Percentiles rank a stretch among this genome's conserved stretches.
Evolutionary conservation across 2,113 vertebrate genomes (phyloP).

Genomic region (Phyllostomus hastatus): DNA sequence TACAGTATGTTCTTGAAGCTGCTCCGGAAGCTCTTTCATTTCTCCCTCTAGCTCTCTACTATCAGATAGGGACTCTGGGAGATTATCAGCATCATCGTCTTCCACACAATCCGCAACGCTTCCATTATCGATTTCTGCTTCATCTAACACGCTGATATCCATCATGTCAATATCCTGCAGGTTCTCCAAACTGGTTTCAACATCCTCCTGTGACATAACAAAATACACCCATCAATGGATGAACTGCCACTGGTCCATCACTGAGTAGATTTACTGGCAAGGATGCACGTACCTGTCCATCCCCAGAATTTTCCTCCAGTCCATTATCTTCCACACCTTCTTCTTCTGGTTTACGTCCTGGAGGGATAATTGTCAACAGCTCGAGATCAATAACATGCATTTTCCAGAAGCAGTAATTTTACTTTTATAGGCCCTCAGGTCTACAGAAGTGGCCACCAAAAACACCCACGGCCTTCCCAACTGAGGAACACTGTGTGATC

Average conservation of each 20-base stretch:
- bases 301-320: constrained; percentile 91
- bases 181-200: constrained; percentile 87
- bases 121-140: constrained; percentile 91
- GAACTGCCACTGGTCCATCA: background rate
- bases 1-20: constrained; percentile 79
- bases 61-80: constrained; percentile 79
- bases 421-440: background rate
- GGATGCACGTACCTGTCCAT: constrained; percentile 85
- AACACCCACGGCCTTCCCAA: accelerated
- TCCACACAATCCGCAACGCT: constrained; percentile 85
- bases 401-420: background rate
- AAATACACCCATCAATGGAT: background rate
- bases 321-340: constrained; percentile 90
- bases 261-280: accelerated
- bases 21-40: constrained; percentile 78
- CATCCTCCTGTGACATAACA: constrained; percentile 83
- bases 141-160: constrained; percentile 93
- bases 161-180: constrained; percentile 96
- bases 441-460: background rate
- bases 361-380: background rate
- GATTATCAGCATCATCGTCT: constrained; percentile 83
- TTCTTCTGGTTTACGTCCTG: constrained; percentile 88
- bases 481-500: background rate
- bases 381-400: background rate
- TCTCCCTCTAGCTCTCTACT: constrained; percentile 80